A percentile compares a stretch with the other conserved stretches of the same genome.
Conservation (phyloP, 1,140 invertebrate genomes). For the Lordiphosa collinella region DNA sequence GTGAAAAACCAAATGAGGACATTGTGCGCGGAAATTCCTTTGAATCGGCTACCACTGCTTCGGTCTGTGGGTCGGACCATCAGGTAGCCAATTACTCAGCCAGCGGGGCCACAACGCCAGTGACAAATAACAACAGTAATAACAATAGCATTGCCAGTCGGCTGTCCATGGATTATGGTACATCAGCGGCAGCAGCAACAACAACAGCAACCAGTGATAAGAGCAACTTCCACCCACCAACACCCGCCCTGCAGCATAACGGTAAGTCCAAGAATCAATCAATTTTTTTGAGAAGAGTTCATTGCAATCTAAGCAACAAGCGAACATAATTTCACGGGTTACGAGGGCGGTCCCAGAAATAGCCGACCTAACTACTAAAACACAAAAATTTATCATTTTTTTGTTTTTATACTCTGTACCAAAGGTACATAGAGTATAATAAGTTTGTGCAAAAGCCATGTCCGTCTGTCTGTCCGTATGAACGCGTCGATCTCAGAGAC, state of each 20-base stretch:
- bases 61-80: conserved; percentile 87
- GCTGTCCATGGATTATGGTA: conserved; percentile 48
- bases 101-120: conserved; percentile 30
- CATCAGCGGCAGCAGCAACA: conserved; percentile 34
- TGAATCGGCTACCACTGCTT: conserved; percentile 82
- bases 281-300: neutral
- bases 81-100: conserved; percentile 83
- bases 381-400: too few species aligned
- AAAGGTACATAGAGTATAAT: too few species aligned
- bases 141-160: conserved; percentile 38
- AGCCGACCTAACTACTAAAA: too few species aligned
- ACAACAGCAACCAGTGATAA: conserved; percentile 65
- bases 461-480: too few species aligned
- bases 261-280: conserved; percentile 47
- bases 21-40: conserved; percentile 84
- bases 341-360: too few species aligned
- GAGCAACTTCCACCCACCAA: conserved; percentile 55
- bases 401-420: too few species aligned
- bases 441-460: too few species aligned
- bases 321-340: too few species aligned
- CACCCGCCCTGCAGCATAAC: conserved; percentile 55
- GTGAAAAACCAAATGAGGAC: conserved; percentile 83
- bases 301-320: neutral
- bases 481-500: too few species aligned
- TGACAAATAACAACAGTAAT: conserved; percentile 24